Base-by-base conservation (phyloP, 2,888 invertebrate genomes). In the Lepidochitona cinerea region DNA sequence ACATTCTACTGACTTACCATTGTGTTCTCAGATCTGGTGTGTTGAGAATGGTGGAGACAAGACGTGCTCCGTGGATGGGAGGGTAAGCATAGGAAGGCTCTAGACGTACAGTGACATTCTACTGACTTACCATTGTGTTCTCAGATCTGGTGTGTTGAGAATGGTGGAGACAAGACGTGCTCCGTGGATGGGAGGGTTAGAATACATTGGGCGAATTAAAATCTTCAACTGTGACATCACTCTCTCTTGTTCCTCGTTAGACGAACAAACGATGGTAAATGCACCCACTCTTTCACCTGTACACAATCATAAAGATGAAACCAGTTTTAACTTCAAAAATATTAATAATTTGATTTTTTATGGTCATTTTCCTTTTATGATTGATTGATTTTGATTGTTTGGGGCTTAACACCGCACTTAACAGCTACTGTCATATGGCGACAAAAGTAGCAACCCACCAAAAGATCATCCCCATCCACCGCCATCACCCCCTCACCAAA, bases 201-300 rank as follows among this genome's bases (percentile, higher is more conserved):
- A 99, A 92, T 98, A 99, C 94, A 98, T 94, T 3, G 97, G 96
- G 82, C 99, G 94, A 87, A 99, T 95, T 83, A 98, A 91, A 88
- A 99, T 99, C 92, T 98, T 99, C 68, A 98, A 91, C 91, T 98
- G 99, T 0, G 98, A 98, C 93, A 97, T 93, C 59, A 96, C 94
- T 79, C 90, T 80, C 3, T 82, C 94, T 0, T 96, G 95, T 86
- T 97, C 95, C 6, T 97, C 95, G 76, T 94, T 93, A 83, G 93
- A 93, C 0, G 93, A 92, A 83, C 95, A 94, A 33, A 96, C 92
- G 71, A 98, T 90, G 0, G 95, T 94, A 82, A 97, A 95, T 0
- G 97, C 97, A 59, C 99, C 99, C n/a, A 94, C 95, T 83, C 99
- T 94, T 92, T 99, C 97, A 81, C 98, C 97, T 93, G 79, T 65